Evolutionary conservation across 2,113 vertebrate genomes (phyloP).

Genomic region (Pachycephala philippinensis): DNA sequence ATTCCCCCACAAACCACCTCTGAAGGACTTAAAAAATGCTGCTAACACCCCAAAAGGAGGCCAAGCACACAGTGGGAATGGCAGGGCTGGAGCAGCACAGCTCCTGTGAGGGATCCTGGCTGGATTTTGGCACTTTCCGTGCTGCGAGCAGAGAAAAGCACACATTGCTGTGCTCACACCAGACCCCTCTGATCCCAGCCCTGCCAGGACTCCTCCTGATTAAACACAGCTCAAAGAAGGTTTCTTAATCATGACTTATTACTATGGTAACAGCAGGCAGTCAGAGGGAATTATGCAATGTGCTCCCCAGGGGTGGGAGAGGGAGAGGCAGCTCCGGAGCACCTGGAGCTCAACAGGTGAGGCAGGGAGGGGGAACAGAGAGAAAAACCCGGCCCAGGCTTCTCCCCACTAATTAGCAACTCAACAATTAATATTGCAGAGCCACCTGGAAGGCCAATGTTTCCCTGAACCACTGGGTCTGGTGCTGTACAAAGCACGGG

Average conservation of each 20-base stretch:
- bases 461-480: neutral
- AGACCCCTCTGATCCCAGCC: neutral
- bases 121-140: neutral
- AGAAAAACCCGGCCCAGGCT: neutral
- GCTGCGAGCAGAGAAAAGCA: neutral
- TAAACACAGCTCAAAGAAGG: neutral
- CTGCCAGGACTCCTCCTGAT: neutral
- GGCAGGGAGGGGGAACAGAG: neutral
- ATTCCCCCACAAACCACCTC: rapidly evolving
- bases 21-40: neutral
- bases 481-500: neutral
- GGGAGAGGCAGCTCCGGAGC: neutral
- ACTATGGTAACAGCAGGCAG: neutral
- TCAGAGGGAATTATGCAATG: neutral
- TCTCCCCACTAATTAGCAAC: neutral
- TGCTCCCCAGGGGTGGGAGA: neutral
- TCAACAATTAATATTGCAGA: neutral
- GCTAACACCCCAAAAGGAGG: neutral
- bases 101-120: neutral
- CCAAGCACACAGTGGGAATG: rapidly evolving
- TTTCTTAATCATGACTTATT: neutral
- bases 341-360: neutral
- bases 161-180: neutral
- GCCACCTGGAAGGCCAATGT: neutral
- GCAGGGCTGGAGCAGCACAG: neutral